Percentiles rank a stretch among this genome's conserved stretches.
Evolutionary conservation across 1,140 invertebrate genomes (phyloP).

Genomic region (Sitobion miscanthi): DNA sequence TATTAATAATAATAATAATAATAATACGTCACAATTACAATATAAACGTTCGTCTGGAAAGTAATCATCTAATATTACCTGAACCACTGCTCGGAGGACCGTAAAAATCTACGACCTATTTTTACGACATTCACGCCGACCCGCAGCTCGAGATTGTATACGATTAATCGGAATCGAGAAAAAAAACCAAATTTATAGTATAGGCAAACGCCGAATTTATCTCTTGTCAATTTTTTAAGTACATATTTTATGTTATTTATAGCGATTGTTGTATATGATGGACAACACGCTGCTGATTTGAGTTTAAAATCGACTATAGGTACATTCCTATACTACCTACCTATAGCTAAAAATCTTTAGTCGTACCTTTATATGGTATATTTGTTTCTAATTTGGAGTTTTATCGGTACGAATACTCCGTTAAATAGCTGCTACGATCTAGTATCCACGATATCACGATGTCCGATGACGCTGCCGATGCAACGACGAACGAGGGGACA

Average conservation of each 20-base stretch:
- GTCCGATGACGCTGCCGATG: no score
- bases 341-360: no score
- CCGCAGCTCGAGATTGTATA: not conserved
- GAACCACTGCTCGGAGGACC: not conserved
- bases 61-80: not conserved
- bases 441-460: no score
- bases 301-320: no score
- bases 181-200: not conserved
- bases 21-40: not conserved
- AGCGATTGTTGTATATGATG: not conserved
- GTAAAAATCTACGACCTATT: conserved; percentile 10
- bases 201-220: not conserved
- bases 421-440: no score
- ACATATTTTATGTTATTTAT: not conserved
- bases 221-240: not conserved
- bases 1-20: not conserved
- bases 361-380: no score
- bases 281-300: no score
- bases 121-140: conserved; percentile 11
- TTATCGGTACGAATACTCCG: no score
- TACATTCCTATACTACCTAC: no score
- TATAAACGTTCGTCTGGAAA: not conserved
- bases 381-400: no score
- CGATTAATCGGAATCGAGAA: not conserved
- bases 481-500: not conserved